A percentile compares a stretch with the other conserved stretches of the same genome.
Conservation (phyloP, 2,113 vertebrate species). For the Sander lucioperca region DNA sequence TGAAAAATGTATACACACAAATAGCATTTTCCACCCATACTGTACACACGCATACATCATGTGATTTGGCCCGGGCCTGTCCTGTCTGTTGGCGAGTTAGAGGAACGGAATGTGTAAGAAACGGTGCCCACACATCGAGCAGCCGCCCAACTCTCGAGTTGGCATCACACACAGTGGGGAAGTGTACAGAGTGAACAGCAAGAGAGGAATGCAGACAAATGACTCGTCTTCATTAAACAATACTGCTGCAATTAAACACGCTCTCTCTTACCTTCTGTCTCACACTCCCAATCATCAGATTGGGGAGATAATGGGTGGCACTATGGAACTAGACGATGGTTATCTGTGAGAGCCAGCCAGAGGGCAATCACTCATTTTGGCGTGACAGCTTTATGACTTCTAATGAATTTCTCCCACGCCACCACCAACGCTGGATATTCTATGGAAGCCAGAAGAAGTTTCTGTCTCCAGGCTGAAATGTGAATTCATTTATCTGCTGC, state of each 20-base stretch:
- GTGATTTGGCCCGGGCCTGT: conserved; percentile 70
- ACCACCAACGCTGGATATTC: conserved; percentile 48
- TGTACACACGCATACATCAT: conserved; percentile 42
- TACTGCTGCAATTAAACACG: conserved; percentile 74
- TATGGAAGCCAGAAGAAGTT: conserved; percentile 45
- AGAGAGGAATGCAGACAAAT: conserved; percentile 84
- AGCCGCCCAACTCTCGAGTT: conserved; percentile 47
- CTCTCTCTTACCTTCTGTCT: conserved; percentile 62
- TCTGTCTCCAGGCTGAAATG: conserved; percentile 55
- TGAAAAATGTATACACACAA: conserved; percentile 51
- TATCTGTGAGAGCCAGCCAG: conserved; percentile 62
- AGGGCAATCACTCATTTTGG: conserved; percentile 51
- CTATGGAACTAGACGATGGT: conserved; percentile 59
- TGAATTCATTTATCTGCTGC: conserved; percentile 9
- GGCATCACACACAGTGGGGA: conserved; percentile 48
- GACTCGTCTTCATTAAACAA: conserved; percentile 79
- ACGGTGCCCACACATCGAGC: conserved; percentile 72
- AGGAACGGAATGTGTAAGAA: conserved; percentile 71
- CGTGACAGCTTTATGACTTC: conserved; percentile 67
- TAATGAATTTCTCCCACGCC: conserved; percentile 80
- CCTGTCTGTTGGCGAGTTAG: conserved; percentile 52
- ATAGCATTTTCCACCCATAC: conserved; percentile 27
- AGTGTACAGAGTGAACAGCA: conserved; percentile 77
- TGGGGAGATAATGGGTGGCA: conserved; percentile 63
- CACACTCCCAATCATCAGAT: conserved; percentile 31